A percentile compares a stretch with the other conserved stretches of the same genome.
Evolutionary conservation across 1,140 invertebrate species (phyloP).

Genomic region (Zeugodacus cucurbitae): DNA sequence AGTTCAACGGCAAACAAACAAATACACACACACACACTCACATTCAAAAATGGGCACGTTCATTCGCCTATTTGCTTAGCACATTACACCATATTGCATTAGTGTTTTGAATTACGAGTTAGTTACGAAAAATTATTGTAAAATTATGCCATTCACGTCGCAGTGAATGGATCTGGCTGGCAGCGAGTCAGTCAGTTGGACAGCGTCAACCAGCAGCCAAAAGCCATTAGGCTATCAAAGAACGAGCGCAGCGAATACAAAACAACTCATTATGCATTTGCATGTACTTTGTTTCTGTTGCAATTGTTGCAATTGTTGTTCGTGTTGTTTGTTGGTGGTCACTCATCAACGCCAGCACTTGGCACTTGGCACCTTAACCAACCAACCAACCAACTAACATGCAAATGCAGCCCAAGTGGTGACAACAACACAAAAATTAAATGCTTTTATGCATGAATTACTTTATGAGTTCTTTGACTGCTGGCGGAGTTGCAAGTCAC

Average conservation of each 20-base stretch:
- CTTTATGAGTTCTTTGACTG: slow-evolving; percentile 35
- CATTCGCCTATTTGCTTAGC: not conserved
- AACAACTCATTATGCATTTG: not conserved
- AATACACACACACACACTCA: not conserved
- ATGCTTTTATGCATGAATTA: not conserved
- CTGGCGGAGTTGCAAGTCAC: not conserved
- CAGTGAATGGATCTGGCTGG: not conserved
- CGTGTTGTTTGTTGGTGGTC: not conserved
- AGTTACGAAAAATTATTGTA: not conserved
- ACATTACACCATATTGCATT: not conserved
- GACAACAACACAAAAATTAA: not conserved
- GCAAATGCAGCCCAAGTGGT: not conserved
- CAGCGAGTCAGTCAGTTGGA: not conserved
- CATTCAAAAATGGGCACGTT: not conserved
- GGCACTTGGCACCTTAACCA: not conserved
- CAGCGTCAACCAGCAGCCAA: not conserved
- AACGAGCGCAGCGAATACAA: not conserved
- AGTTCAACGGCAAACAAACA: not conserved
- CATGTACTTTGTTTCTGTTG: not conserved
- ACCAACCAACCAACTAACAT: too few relatives aligned
- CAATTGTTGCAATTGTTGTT: not conserved
- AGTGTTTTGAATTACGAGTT: not conserved
- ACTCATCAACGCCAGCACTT: not conserved
- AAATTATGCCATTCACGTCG: slow-evolving; percentile 16
- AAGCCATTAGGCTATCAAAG: slow-evolving; percentile 17